These are phyloP conservation scores for Hippopotamyrus pictus DNA, from an alignment of 2,797 vertebrate species.

Conservation along the genomic window DNA sequence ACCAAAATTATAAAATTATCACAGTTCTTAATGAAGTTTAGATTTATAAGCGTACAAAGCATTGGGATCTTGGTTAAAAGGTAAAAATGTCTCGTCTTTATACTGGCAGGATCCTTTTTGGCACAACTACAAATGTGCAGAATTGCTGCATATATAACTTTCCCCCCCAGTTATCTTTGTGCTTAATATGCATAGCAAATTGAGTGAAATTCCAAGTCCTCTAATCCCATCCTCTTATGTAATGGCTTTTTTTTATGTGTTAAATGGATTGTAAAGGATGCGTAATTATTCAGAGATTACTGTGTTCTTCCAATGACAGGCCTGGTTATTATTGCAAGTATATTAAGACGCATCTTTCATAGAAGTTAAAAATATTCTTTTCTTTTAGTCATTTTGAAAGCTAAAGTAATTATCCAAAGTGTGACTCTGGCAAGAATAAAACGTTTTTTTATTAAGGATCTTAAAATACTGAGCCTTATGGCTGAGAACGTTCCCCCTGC, in stretches of 20 bases:
- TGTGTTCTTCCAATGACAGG: neutral
- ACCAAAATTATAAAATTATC: neutral
- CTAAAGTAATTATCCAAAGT: neutral
- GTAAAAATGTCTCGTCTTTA: neutral
- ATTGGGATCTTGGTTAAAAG: neutral
- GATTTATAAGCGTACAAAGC: neutral
- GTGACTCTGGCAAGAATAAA: neutral
- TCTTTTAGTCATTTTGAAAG: neutral
- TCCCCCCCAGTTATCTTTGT: neutral
- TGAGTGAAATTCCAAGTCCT: neutral
- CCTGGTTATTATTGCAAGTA: neutral
- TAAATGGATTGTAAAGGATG: neutral
- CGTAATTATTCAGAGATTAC: neutral
- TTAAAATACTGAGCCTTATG: neutral
- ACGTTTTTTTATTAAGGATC: neutral
- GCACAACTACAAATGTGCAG: neutral
- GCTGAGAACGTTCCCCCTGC: neutral
- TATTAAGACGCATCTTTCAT: neutral
- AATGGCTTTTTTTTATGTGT: neutral
- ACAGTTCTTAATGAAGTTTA: neutral
- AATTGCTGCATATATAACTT: neutral
- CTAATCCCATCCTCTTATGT: neutral
- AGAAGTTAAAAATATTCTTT: constrained; percentile 1
- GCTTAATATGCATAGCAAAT: neutral
- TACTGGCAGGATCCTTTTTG: neutral